Evolutionary conservation across 1,140 invertebrate species (phyloP).

Genomic region (Cataglyphis hispanica): DNA sequence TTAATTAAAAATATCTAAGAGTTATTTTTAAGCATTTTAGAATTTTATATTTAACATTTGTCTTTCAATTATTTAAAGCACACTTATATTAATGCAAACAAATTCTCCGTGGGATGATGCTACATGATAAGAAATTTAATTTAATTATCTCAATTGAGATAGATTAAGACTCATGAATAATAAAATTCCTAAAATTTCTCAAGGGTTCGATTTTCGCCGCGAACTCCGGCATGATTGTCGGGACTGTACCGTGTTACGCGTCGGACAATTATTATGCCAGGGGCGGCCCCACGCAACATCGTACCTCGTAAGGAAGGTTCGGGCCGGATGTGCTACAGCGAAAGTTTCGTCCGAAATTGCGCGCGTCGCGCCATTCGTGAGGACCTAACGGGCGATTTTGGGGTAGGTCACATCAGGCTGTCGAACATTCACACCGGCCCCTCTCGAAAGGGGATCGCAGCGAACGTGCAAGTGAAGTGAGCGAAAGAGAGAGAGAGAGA

Average conservation of each 20-base stretch:
- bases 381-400: conserved; percentile 82
- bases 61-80: neutral
- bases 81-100: neutral
- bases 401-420: conserved; percentile 81
- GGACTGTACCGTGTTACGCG: conserved; percentile 75
- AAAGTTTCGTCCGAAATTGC: conserved; percentile 80
- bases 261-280: conserved; percentile 79
- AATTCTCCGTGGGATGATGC: neutral
- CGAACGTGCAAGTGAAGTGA: neutral
- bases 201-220: conserved; percentile 5
- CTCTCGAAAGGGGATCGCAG: conserved; percentile 9
- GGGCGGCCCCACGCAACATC: conserved; percentile 73
- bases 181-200: conserved; percentile 1
- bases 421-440: conserved; percentile 16
- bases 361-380: conserved; percentile 46
- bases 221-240: conserved; percentile 35
- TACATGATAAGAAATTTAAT: conserved; percentile 32
- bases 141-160: neutral
- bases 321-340: conserved; percentile 77
- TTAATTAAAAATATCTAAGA: conserved; percentile 6
- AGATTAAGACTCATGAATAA: neutral
- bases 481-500: neutral
- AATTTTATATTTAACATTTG: conserved; percentile 24
- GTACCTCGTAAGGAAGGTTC: conserved; percentile 84
- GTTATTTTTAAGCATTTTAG: conserved; percentile 1